These are phyloP conservation scores for Paratrypauchen microcephalus DNA, from an alignment of 2,797 vertebrate species.

Conservation along the genomic window DNA sequence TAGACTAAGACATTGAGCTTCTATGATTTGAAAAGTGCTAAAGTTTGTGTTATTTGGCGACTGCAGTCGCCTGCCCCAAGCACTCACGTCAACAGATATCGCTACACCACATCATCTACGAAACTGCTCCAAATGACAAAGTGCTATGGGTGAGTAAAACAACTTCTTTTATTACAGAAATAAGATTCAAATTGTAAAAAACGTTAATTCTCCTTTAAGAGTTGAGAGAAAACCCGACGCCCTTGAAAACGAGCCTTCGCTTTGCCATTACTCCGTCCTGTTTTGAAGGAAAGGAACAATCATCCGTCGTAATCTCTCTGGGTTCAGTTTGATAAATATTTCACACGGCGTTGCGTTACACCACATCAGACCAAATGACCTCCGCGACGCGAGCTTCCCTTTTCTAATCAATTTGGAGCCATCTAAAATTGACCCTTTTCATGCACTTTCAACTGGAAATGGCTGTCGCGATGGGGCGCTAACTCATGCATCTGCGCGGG, in stretches of 20 bases:
- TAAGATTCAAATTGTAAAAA: too few species aligned
- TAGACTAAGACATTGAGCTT: too few species aligned
- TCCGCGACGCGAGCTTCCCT: slow-evolving; percentile 29
- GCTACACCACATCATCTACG: too few species aligned
- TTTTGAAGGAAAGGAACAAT: slow-evolving; percentile 27
- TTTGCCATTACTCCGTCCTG: slow-evolving; percentile 2
- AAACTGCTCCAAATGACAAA: too few species aligned
- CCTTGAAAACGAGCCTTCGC: slow-evolving; percentile 9
- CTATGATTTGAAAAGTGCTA: too few species aligned
- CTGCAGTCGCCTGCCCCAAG: too few species aligned
- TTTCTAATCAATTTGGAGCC: slow-evolving; percentile 54
- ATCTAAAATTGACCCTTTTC: slow-evolving; percentile 57
- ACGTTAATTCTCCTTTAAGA: too few species aligned
- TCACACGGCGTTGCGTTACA: slow-evolving; percentile 30
- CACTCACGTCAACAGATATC: too few species aligned
- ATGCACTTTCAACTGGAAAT: slow-evolving; percentile 58
- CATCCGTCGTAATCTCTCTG: slow-evolving; percentile 25
- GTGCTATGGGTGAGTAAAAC: too few species aligned
- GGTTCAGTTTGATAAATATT: slow-evolving; percentile 34
- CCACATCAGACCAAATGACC: slow-evolving; percentile 21
- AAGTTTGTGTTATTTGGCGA: too few species aligned
- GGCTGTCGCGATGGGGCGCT: slow-evolving; percentile 50
- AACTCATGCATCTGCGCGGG: slow-evolving; percentile 38
- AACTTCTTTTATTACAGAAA: too few species aligned
- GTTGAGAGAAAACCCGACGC: not conserved